These are phyloP conservation scores for Lepus timidus DNA, from an alignment of 2,113 vertebrate species.

Conservation along the genomic window DNA sequence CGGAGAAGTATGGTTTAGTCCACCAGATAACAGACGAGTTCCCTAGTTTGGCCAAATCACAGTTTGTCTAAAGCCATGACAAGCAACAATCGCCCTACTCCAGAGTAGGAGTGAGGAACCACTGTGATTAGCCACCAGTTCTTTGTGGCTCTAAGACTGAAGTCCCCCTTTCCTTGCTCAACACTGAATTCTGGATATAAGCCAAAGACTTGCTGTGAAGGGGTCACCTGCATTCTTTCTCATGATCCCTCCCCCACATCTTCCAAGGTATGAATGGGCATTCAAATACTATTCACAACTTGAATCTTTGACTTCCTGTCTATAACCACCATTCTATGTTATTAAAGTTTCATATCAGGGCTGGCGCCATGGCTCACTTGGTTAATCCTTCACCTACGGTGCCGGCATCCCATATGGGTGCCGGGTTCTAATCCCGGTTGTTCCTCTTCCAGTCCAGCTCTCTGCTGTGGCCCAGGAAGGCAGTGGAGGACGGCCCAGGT, in stretches of 20 bases:
- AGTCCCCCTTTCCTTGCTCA: neutral
- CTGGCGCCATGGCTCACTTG: too few relatives aligned
- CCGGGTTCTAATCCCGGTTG: too few relatives aligned
- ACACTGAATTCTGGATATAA: neutral
- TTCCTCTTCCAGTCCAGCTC: too few relatives aligned
- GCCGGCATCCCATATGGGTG: too few relatives aligned
- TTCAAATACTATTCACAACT: neutral
- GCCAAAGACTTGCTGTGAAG: neutral
- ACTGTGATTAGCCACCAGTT: neutral
- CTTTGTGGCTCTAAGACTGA: neutral
- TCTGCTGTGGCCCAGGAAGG: too few relatives aligned
- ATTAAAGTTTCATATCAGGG: neutral
- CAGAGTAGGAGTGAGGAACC: neutral
- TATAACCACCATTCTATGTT: neutral
- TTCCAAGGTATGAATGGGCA: neutral
- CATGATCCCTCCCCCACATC: neutral
- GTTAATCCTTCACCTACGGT: too few relatives aligned
- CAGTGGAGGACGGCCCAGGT: too few relatives aligned
- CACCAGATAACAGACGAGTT: neutral
- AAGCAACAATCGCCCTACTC: neutral
- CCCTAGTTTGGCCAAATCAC: neutral
- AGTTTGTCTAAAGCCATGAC: neutral
- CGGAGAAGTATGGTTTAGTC: neutral
- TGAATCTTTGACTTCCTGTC: neutral
- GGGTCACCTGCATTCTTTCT: neutral